A percentile compares a stretch with the other conserved stretches of the same genome.
These are phyloP conservation scores for Epinephelus malabaricus DNA, from an alignment of 2,797 vertebrate species.

Conservation along the genomic window DNA sequence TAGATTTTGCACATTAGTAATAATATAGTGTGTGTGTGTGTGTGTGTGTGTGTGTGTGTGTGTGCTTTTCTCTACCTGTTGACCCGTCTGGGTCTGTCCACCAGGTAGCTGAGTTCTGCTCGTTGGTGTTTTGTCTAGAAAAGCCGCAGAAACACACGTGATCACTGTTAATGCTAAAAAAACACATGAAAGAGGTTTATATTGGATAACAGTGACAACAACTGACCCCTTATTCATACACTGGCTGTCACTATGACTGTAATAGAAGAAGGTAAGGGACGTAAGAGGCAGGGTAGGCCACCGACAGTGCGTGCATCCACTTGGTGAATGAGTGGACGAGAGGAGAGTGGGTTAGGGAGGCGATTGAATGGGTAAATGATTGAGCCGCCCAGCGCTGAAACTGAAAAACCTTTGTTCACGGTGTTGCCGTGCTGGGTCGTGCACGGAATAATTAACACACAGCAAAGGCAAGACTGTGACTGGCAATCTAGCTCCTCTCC, in stretches of 20 bases:
- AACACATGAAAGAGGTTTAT: background rate
- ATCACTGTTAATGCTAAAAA: constrained; percentile 17
- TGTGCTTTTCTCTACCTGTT: constrained; percentile 91
- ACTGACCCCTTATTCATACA: background rate
- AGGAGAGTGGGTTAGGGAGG: constrained; percentile 71
- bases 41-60: background rate
- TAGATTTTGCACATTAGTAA: constrained; percentile 19
- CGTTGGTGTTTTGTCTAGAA: constrained; percentile 97
- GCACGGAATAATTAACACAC: constrained; percentile 85
- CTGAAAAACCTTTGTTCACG: constrained; percentile 88
- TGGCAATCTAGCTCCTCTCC: constrained; percentile 22
- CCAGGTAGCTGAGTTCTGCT: constrained; percentile 97
- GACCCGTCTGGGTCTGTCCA: constrained; percentile 96
- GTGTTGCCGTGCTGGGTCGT: constrained; percentile 82
- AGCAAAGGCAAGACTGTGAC: constrained; percentile 69
- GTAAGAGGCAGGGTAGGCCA: background rate
- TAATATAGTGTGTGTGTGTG: constrained; percentile 24
- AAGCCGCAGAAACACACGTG: constrained; percentile 57
- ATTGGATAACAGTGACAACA: background rate
- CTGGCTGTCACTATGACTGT: constrained; percentile 24
- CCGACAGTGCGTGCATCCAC: constrained; percentile 48
- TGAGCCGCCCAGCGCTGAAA: constrained; percentile 82
- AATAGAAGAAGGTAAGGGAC: constrained; percentile 22
- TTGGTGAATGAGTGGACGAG: constrained; percentile 57
- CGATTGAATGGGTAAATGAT: constrained; percentile 85